Percentiles rank a stretch among this genome's conserved stretches.
Evolutionary conservation across 2,113 vertebrate species (phyloP).

Genomic region (Myodes glareolus): DNA sequence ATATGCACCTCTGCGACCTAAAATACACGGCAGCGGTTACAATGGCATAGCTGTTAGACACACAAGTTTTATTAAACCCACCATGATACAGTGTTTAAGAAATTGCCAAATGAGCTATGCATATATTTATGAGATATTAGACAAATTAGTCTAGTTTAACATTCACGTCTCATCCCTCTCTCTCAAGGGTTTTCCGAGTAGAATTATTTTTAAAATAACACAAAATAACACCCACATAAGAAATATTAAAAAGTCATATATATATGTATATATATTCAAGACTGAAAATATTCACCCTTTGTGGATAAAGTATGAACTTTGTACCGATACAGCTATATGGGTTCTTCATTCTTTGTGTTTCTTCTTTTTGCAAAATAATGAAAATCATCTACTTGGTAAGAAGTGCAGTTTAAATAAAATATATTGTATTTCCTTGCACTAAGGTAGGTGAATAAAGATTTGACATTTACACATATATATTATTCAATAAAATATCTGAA

Average conservation of each 20-base stretch:
- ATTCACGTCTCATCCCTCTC: conserved; percentile 45
- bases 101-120: conserved; percentile 53
- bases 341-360: background rate
- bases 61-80: background rate
- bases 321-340: background rate
- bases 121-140: conserved; percentile 49
- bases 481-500: background rate
- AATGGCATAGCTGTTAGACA: conserved; percentile 26
- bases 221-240: background rate
- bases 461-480: background rate
- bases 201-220: background rate
- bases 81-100: background rate
- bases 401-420: background rate
- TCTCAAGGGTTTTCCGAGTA: conserved; percentile 16
- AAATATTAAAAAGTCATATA: background rate
- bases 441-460: background rate
- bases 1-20: conserved; percentile 28
- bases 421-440: background rate
- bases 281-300: background rate
- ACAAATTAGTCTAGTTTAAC: conserved; percentile 53
- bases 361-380: conserved; percentile 2
- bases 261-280: background rate
- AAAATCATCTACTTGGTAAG: background rate
- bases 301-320: background rate
- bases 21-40: conserved; percentile 65